Base-by-base conservation (phyloP, 1,140 invertebrate species). In the Drosophila navojoa region DNA sequence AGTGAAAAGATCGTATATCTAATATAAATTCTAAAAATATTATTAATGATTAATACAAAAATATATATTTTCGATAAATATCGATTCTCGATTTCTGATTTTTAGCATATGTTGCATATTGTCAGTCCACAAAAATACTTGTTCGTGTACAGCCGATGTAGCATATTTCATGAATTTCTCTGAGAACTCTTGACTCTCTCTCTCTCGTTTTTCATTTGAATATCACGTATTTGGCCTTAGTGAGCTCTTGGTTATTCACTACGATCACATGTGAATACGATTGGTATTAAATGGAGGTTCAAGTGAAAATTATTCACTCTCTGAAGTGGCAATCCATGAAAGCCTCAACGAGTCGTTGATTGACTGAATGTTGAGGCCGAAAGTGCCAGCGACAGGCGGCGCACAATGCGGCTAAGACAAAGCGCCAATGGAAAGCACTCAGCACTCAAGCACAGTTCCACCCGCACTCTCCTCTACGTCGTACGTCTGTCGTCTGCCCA, bases 301-400 rank as follows among this genome's bases (percentile, higher is more conserved):
- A 53, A 54, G 47, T 59, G 44, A 68, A 50, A 67, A 67, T 67
- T 44, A 52, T 58, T 71, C 45, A 67, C 32, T 67, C 35, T 45
- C 59, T 58, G 61, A 76, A 42, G 79, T 58, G 47, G 32, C 71
- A 71, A 59, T 71, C 62, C 63, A 66, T 58, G 62, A 66, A 55
- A 63, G 82, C 77, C 66, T 86, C 67, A 70, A 69, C 63, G 59
- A 76, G 66, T 58, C 70, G 61, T 71, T 87, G 82, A 87, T 87
- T 89, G 82, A 87, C 55, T 74, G 54, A 50, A 73, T 55, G 63
- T 59, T 71, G 68, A 57, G 61, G 38, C 82, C 58, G 52, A 69
- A 89, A 89, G 79, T 79, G 82, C 79, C 84, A 87, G 61, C 67
- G 72, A 58, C 82, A 86, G 84, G 61, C 82, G 76, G 76, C 70